These are phyloP conservation scores for Taphrorychus bicolor DNA, from an alignment of 2,888 invertebrate species.

Conservation along the genomic window DNA sequence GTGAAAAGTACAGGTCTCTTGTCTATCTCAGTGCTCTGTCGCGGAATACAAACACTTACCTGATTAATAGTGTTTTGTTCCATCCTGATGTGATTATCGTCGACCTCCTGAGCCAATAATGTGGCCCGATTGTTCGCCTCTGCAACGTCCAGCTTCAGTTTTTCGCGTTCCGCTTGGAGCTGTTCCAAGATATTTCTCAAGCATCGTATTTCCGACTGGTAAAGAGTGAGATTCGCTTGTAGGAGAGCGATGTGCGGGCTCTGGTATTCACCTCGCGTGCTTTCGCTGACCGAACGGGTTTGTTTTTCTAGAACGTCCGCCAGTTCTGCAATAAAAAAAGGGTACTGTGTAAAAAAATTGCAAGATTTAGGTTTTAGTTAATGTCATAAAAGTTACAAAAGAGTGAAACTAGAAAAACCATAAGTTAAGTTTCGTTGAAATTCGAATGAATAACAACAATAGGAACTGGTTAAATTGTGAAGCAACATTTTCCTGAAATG, in stretches of 20 bases:
- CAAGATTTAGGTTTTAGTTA: neutral
- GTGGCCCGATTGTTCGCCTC: conserved; percentile 85
- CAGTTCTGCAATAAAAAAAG: conserved; percentile 62
- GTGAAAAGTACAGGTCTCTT: too few relatives aligned
- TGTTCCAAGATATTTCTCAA: conserved; percentile 70
- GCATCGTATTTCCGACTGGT: conserved; percentile 71
- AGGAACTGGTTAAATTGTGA: too few relatives aligned
- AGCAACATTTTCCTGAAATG: too few relatives aligned
- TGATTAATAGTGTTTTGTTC: conserved; percentile 78
- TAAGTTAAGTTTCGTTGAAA: too few relatives aligned
- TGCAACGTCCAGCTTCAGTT: conserved; percentile 77
- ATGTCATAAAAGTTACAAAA: neutral
- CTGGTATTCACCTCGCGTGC: conserved; percentile 49
- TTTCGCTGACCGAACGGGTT: conserved; percentile 53
- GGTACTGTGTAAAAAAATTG: too few relatives aligned
- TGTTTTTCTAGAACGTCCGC: conserved; percentile 76
- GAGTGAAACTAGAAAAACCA: too few relatives aligned
- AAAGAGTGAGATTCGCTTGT: conserved; percentile 71
- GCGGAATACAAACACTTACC: conserved; percentile 53
- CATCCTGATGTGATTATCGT: conserved; percentile 85
- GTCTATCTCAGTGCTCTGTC: neutral
- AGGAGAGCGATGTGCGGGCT: conserved; percentile 64
- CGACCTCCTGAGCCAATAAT: conserved; percentile 87
- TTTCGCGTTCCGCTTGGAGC: conserved; percentile 78
- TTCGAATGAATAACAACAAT: too few relatives aligned